phyloP scores from a whole-genome alignment of 1,140 invertebrate genomes.

The Aphelenchoides besseyi region DNA sequence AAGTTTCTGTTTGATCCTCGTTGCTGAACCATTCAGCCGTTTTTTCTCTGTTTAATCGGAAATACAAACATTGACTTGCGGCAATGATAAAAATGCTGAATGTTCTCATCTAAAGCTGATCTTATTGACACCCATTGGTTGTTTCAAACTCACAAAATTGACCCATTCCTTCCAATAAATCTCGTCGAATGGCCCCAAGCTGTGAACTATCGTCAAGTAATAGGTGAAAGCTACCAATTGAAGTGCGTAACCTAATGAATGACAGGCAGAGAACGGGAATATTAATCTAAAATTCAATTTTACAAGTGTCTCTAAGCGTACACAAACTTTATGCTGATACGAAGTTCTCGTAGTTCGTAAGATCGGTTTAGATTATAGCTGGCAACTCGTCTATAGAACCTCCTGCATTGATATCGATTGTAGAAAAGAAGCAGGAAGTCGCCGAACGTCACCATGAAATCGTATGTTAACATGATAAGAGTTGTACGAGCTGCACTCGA shows the following conservation, averaged over 20 bases:
- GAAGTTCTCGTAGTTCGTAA: not conserved
- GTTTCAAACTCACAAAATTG: no score
- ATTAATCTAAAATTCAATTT: no score
- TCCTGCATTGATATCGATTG: not conserved
- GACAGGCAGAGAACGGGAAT: not conserved
- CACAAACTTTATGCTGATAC: not conserved
- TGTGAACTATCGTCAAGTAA: not conserved
- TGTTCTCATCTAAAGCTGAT: not conserved
- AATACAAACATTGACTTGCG: not conserved
- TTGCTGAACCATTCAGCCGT: not conserved
- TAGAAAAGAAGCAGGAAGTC: not conserved
- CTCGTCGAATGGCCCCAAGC: not conserved
- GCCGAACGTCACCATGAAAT: not conserved
- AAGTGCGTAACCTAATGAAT: not conserved
- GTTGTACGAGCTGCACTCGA: not conserved
- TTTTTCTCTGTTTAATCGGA: not conserved
- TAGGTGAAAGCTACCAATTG: not conserved
- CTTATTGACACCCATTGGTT: no score
- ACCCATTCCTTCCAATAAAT: not conserved
- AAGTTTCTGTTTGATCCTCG: not conserved
- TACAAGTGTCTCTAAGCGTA: no score
- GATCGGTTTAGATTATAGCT: not conserved
- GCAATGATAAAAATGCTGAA: not conserved
- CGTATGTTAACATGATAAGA: not conserved
- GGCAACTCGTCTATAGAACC: not conserved